Evolutionary conservation across 2,888 invertebrate species (phyloP).

Genomic region (Melangyna quadrimaculata): DNA sequence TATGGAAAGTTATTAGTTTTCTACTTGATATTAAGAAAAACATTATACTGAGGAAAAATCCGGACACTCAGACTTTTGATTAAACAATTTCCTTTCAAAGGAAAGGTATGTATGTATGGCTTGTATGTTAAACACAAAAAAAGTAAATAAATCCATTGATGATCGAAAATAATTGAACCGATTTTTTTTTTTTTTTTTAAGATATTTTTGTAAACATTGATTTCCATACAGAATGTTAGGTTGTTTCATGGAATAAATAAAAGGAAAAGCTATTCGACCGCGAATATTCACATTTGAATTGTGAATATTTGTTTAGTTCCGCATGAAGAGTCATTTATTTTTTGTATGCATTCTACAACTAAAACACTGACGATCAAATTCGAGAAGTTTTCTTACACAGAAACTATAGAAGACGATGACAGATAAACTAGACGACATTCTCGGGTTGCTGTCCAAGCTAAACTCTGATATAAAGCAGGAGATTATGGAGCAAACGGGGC

Average conservation of each 20-base stretch:
- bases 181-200: not conserved
- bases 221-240: not conserved
- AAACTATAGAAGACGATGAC: too few species aligned
- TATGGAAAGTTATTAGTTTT: too few species aligned
- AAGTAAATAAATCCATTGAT: not conserved
- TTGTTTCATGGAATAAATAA: not conserved
- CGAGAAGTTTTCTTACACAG: too few species aligned
- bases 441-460: too few species aligned
- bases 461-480: too few species aligned
- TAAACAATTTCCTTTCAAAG: constrained; percentile 4
- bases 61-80: not conserved
- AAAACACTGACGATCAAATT: too few species aligned
- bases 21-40: too few species aligned
- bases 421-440: too few species aligned
- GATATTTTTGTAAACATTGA: not conserved
- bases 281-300: constrained; percentile 24
- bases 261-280: constrained; percentile 1
- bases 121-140: not conserved
- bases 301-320: constrained; percentile 3
- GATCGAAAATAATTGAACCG: not conserved
- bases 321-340: not conserved
- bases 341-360: not conserved
- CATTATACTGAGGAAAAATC: too few species aligned
- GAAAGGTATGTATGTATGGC: not conserved
- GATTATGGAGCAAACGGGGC: too few species aligned